Conservation (phyloP, 1,140 invertebrate species). For the Drosophila pachea region DNA sequence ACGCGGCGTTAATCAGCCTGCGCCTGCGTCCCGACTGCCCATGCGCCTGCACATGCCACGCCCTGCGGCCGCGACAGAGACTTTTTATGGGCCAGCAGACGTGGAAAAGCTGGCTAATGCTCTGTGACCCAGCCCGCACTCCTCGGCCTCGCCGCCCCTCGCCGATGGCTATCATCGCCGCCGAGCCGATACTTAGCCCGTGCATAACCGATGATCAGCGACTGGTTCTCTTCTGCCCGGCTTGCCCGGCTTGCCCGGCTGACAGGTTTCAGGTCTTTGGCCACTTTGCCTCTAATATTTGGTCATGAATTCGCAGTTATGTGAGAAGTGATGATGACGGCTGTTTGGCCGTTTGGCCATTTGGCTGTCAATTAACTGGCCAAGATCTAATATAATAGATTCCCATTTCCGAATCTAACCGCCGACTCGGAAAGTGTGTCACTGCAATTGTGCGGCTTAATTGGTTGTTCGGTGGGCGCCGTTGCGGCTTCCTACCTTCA, state of each 20-base stretch:
- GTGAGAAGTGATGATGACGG: constrained; percentile 56
- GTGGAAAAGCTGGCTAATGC: constrained; percentile 26
- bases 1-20: constrained; percentile 55
- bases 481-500: constrained; percentile 7
- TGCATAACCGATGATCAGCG: constrained; percentile 59
- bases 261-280: constrained; percentile 59
- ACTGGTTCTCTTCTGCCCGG: constrained; percentile 14
- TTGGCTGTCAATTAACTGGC: constrained; percentile 36
- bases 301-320: constrained; percentile 73
- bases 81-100: constrained; percentile 53
- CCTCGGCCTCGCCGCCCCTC: background rate
- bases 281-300: constrained; percentile 58
- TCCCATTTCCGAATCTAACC: constrained; percentile 17
- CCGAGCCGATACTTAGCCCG: constrained; percentile 54
- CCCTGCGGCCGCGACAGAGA: constrained; percentile 41
- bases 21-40: background rate
- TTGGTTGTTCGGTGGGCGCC: constrained; percentile 44
- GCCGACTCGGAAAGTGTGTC: constrained; percentile 52
- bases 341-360: constrained; percentile 19
- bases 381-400: constrained; percentile 23
- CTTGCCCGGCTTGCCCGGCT: constrained; percentile 10
- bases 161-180: constrained; percentile 32
- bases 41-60: no score
- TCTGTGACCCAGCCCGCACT: constrained; percentile 9
- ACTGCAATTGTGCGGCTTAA: constrained; percentile 54